phyloP scores from a whole-genome alignment of 1,140 invertebrate genomes.

The Heliconius nattereri region DNA sequence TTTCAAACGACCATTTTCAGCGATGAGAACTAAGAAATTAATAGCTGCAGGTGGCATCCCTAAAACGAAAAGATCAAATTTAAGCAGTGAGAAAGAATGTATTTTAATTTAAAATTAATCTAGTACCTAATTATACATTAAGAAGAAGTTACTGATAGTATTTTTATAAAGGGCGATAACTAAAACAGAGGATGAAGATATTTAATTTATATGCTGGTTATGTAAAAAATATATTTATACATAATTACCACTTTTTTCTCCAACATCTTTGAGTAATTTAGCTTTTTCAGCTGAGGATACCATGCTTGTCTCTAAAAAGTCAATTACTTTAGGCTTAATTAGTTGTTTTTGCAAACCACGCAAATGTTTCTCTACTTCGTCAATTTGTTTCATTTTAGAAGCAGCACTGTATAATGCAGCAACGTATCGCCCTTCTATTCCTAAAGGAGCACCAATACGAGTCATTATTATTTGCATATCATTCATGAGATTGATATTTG shows the following conservation, averaged over 20 bases:
- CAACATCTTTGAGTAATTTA: constrained; percentile 54
- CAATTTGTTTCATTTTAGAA: constrained; percentile 92
- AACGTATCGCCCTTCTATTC: constrained; percentile 94
- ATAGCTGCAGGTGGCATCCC: constrained; percentile 60
- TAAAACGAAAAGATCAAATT: constrained; percentile 28
- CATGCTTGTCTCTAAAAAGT: constrained; percentile 86
- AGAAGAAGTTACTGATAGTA: too few relatives aligned
- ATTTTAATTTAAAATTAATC: constrained; percentile 16
- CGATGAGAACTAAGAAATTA: constrained; percentile 64
- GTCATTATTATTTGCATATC: not conserved
- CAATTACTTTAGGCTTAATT: constrained; percentile 86
- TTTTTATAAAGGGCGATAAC: too few relatives aligned
- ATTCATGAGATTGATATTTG: not conserved
- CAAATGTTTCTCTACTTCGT: constrained; percentile 95
- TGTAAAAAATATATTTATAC: not conserved
- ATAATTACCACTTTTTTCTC: constrained; percentile 45
- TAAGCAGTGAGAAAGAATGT: not conserved
- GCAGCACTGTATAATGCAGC: constrained; percentile 96
- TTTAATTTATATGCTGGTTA: not conserved
- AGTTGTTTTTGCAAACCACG: constrained; percentile 85
- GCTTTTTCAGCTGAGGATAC: constrained; percentile 54
- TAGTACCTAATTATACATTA: not conserved
- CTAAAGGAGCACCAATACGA: constrained; percentile 34
- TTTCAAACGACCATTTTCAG: constrained; percentile 68
- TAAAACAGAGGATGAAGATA: too few relatives aligned